phyloP scores from a whole-genome alignment of 1,140 invertebrate species.

The Hyles euphorbiae region DNA sequence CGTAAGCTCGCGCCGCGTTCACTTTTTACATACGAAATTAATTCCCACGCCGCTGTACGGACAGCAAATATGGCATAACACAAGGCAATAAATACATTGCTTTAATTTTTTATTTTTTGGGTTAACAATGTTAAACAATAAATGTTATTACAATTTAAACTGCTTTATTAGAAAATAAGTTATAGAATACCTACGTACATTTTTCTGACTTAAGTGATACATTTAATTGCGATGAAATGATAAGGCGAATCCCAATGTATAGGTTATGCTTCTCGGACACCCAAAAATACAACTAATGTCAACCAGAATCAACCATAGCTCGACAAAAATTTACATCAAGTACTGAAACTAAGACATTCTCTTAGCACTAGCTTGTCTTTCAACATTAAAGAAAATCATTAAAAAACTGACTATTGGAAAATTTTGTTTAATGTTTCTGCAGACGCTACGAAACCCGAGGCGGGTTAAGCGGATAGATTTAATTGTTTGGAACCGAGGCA shows the following conservation, averaged over 20 bases:
- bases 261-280: too few species aligned
- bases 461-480: slow-evolving; percentile 39
- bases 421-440: slow-evolving; percentile 21
- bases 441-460: slow-evolving; percentile 30
- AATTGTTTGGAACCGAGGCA: slow-evolving; percentile 41
- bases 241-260: too few species aligned
- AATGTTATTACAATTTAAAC: too few species aligned
- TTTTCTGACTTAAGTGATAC: too few species aligned
- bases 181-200: too few species aligned
- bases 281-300: too few species aligned
- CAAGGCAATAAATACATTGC: too few species aligned
- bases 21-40: slow-evolving; percentile 50
- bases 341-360: too few species aligned
- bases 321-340: too few species aligned
- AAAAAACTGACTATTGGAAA: neutral
- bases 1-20: slow-evolving; percentile 33
- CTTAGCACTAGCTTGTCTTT: neutral
- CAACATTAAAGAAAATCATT: neutral
- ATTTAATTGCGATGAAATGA: too few species aligned
- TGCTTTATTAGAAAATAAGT: too few species aligned
- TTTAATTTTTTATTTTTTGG: neutral
- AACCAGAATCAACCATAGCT: too few species aligned
- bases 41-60: slow-evolving; percentile 26
- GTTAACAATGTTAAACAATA: neutral
- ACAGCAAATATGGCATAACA: slow-evolving; percentile 6